Evolutionary conservation across 2,113 vertebrate species (phyloP).

Genomic region (Agelaius tricolor): DNA sequence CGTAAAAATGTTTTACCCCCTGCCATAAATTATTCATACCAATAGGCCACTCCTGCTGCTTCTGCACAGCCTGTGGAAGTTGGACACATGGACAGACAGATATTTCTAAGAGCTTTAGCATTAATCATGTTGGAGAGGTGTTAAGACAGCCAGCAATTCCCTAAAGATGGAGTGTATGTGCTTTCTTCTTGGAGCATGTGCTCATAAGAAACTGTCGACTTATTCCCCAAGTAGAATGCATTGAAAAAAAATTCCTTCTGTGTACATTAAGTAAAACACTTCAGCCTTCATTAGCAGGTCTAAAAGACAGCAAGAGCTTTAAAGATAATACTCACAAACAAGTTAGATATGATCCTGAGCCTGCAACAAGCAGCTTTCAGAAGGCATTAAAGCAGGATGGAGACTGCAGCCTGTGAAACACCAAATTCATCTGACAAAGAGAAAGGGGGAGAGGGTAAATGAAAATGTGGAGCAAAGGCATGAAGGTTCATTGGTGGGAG

Average conservation of each 20-base stretch:
- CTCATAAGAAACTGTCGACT: neutral
- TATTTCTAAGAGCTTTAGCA: neutral
- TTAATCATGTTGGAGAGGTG: conserved; percentile 21
- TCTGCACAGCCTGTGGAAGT: neutral
- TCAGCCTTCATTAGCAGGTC: neutral
- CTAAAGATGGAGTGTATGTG: neutral
- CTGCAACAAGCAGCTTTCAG: neutral
- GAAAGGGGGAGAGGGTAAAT: neutral
- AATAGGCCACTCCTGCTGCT: neutral
- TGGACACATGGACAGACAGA: conserved; percentile 2
- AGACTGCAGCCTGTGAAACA: neutral
- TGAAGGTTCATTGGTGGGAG: neutral
- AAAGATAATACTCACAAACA: neutral
- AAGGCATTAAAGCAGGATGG: neutral
- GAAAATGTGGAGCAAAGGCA: neutral
- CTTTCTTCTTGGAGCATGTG: neutral
- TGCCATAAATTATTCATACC: conserved; percentile 48
- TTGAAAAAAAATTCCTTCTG: neutral
- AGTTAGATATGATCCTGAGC: neutral
- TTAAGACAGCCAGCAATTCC: neutral
- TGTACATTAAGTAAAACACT: neutral
- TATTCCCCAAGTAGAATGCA: neutral
- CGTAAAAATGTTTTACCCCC: neutral
- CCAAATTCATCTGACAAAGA: neutral
- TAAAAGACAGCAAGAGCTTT: neutral